Evolutionary conservation across 2,888 invertebrate genomes (phyloP), one percentile per base, ranked within the genome.

Genomic region (Mythimna vitellina): DNA sequence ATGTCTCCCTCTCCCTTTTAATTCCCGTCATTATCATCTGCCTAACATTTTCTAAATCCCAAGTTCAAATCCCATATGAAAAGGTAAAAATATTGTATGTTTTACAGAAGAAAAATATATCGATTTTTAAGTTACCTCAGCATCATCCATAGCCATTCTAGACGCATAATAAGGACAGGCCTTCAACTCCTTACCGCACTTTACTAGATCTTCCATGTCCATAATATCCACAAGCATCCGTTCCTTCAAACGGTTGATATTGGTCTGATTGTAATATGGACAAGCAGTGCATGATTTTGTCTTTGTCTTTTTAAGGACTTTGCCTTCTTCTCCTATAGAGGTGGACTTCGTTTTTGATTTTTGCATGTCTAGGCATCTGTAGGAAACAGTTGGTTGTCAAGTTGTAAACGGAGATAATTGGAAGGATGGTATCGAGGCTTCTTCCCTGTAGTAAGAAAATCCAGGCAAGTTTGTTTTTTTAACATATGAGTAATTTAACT

Each of bases 111-210:
- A 20, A 17, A 46, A 46, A 20, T n/a, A 46, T 20, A 46, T 20
- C 1, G 42, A 42, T 17, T 46, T 46, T 4, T 5, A n/a, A 35
- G 5, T 70, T 86, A 96, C 96, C 97, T 99, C 98, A 12, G 99
- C 98, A 91, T 98, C 97, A 80, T 97, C 97, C 38, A 98, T 96
- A 7, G 99, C 98, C 89, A 97, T 97, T 86, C 99, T 97, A 1
- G 98, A 97, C 0, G 99, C 98, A 93, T 99, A 99, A 96, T 99
- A 99, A 0, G 99, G 99, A 93, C 99, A 99, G 0, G 98, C 98
- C 79, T 97, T 97, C 64, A 97, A 88, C 77, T 97, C 95, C 87
- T 97, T 97, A 0, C 98, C 98, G 85, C 95, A 95, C 57, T 93
- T 95, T 0, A 98, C 97, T 68, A 99, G 94, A 87, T 99, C 98